These are phyloP conservation scores for Bufotes viridis DNA, from an alignment of 2,797 vertebrate species.

Conservation along the genomic window DNA sequence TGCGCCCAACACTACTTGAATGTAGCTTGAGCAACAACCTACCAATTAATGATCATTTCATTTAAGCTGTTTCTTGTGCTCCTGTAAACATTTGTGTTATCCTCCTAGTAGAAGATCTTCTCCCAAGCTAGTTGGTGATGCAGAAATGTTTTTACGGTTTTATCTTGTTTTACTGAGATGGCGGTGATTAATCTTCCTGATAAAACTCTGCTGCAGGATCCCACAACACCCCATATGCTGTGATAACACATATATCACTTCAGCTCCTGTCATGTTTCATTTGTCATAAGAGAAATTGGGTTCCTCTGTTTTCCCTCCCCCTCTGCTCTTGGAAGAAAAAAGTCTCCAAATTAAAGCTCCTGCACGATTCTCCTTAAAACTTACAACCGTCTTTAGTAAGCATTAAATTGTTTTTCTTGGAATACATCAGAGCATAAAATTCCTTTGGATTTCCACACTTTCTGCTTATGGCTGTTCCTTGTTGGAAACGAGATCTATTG, in stretches of 20 bases:
- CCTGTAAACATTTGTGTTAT: background rate
- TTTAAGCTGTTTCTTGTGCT: background rate
- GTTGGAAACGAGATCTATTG: background rate
- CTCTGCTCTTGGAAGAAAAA: conserved; percentile 39
- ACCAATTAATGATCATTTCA: background rate
- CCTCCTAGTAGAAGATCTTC: conserved; percentile 22
- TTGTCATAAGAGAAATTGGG: conserved; percentile 63
- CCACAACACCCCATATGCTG: conserved; percentile 59
- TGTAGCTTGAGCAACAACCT: background rate
- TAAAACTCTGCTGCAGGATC: conserved; percentile 60
- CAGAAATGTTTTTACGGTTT: conserved; percentile 54
- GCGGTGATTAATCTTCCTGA: conserved; percentile 62
- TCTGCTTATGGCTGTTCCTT: conserved; percentile 5
- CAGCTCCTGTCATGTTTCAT: conserved; percentile 61
- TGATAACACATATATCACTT: conserved; percentile 63
- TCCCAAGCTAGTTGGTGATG: conserved; percentile 29
- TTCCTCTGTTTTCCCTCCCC: conserved; percentile 41
- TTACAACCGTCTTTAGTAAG: background rate
- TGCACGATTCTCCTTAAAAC: conserved; percentile 20
- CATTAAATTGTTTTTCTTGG: conserved; percentile 31
- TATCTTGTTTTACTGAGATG: conserved; percentile 62
- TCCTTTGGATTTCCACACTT: conserved; percentile 9
- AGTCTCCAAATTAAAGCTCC: conserved; percentile 56
- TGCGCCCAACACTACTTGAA: no score
- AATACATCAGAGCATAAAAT: conserved; percentile 12